Conservation (phyloP, 2,113 vertebrate genomes). For the Psettodes erumei region DNA sequence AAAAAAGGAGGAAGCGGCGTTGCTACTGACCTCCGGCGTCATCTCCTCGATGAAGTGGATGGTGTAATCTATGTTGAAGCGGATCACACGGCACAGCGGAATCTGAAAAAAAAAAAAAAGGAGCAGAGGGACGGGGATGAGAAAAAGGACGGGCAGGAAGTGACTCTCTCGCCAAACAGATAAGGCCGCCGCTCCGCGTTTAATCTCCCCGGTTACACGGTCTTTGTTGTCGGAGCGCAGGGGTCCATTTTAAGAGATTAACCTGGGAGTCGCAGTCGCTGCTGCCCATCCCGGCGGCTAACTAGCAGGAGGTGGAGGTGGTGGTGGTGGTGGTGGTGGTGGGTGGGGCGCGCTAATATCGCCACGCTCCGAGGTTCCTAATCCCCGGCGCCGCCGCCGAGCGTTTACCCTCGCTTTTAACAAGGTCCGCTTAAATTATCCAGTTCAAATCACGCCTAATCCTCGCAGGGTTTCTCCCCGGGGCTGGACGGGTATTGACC, state of each 20-base stretch:
- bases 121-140: slow-evolving; percentile 41
- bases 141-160: slow-evolving; percentile 50
- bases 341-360: slow-evolving; percentile 50
- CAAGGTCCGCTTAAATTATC: slow-evolving; percentile 69
- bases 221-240: slow-evolving; percentile 75
- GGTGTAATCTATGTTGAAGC: slow-evolving; percentile 99
- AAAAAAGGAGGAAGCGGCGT: slow-evolving; percentile 53
- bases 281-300: slow-evolving; percentile 51
- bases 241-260: slow-evolving; percentile 77
- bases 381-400: slow-evolving; percentile 54
- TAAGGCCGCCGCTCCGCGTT: slow-evolving; percentile 68
- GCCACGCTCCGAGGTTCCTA: slow-evolving; percentile 41
- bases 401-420: slow-evolving; percentile 71
- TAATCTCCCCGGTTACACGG: slow-evolving; percentile 77
- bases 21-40: slow-evolving; percentile 95
- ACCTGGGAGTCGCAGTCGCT: slow-evolving; percentile 65
- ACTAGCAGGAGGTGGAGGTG: no score
- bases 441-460: slow-evolving; percentile 72
- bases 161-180: slow-evolving; percentile 71
- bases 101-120: slow-evolving; percentile 87
- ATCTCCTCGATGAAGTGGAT: slow-evolving; percentile 99
- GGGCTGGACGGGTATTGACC: slow-evolving; percentile 62
- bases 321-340: no score
- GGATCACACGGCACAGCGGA: slow-evolving; percentile 97
- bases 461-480: slow-evolving; percentile 47